These are phyloP conservation scores for Artibeus lituratus DNA, from an alignment of 2,797 vertebrate species.

Conservation along the genomic window DNA sequence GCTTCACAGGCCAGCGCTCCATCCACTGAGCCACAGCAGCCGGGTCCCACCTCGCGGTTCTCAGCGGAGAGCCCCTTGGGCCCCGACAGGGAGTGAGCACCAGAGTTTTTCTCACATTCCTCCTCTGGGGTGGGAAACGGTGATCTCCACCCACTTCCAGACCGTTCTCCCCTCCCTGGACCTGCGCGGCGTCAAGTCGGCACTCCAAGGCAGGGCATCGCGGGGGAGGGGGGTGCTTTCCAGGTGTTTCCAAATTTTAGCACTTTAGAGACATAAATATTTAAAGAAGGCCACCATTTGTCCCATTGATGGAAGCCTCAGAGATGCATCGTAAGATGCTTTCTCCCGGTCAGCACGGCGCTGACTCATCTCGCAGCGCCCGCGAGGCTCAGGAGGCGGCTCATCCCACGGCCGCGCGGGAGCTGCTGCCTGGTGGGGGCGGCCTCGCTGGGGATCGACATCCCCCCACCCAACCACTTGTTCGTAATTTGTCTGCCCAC, in stretches of 20 bases:
- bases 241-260: conserved; percentile 53
- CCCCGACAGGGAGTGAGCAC: accelerated
- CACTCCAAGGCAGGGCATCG: not conserved
- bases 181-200: not conserved
- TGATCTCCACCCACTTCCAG: not conserved
- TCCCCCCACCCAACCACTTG: too few species aligned
- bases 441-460: not conserved
- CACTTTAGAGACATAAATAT: conserved; percentile 64
- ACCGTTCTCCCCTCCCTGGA: accelerated
- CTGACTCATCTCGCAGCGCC: not conserved
- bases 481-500: not conserved
- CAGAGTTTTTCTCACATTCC: not conserved
- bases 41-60: not conserved
- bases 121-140: not conserved
- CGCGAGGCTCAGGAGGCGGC: accelerated
- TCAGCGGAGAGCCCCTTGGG: too few species aligned
- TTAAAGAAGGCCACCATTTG: conserved; percentile 43
- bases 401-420: accelerated
- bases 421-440: not conserved
- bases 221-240: not conserved
- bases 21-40: too few species aligned
- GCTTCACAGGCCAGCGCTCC: too few species aligned
- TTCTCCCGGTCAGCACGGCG: not conserved
- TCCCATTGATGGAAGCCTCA: conserved; percentile 1
- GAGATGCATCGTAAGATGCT: conserved; percentile 38